Percentiles rank a stretch among this genome's conserved stretches.
These are phyloP conservation scores for Columba guinea DNA, from an alignment of 2,797 vertebrate species.

Conservation along the genomic window DNA sequence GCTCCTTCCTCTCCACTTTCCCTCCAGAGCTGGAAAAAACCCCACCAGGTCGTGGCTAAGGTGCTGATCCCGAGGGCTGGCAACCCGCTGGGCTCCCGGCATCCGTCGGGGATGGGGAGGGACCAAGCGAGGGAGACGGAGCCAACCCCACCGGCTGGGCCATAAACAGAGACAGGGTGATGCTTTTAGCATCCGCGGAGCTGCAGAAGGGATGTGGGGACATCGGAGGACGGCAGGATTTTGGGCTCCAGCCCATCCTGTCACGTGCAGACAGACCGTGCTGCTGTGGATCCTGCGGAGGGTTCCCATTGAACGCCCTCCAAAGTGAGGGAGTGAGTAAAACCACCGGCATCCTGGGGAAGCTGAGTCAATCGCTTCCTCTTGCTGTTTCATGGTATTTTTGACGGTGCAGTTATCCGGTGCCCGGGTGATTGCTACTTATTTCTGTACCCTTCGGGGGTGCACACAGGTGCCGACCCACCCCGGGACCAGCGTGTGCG, in stretches of 20 bases:
- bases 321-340: conserved; percentile 11
- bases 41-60: rapidly evolving
- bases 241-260: background rate
- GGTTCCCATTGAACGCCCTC: background rate
- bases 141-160: rapidly evolving
- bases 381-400: rapidly evolving
- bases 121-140: rapidly evolving
- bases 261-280: rapidly evolving
- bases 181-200: rapidly evolving
- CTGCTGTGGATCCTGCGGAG: rapidly evolving
- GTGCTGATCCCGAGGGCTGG: background rate
- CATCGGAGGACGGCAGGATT: background rate
- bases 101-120: background rate
- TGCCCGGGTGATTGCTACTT: background rate
- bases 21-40: background rate
- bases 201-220: background rate
- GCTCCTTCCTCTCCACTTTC: background rate
- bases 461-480: rapidly evolving
- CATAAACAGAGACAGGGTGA: background rate
- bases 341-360: background rate
- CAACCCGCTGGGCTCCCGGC: background rate
- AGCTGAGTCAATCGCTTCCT: conserved; percentile 28
- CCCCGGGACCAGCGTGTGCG: background rate
- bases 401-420: background rate
- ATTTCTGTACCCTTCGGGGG: background rate